Conservation (phyloP, 2,797 vertebrate genomes). For the Austrolebias charrua region DNA sequence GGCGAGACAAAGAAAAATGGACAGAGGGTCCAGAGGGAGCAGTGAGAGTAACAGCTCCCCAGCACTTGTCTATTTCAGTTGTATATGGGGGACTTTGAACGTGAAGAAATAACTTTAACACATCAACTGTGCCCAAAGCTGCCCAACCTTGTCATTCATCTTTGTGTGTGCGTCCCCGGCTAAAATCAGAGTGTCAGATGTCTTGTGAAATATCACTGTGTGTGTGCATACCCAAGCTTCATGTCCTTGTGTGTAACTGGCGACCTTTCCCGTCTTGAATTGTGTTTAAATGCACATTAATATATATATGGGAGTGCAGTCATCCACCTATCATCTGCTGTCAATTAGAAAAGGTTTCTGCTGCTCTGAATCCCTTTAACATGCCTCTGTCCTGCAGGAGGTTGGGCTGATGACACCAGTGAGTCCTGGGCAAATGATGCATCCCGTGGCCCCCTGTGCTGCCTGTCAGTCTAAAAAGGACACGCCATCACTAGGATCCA, state of each 20-base stretch:
- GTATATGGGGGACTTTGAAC: constrained; percentile 39
- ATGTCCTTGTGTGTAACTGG: constrained; percentile 7
- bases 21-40: constrained; percentile 30
- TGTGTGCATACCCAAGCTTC: neutral
- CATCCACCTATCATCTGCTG: constrained; percentile 20
- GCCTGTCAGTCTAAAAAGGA: constrained; percentile 46
- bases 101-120: constrained; percentile 48
- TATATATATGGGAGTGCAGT: constrained; percentile 2
- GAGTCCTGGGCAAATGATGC: constrained; percentile 10
- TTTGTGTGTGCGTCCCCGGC: constrained; percentile 7
- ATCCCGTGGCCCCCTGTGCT: constrained; percentile 18
- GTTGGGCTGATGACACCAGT: constrained; percentile 12
- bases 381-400: constrained; percentile 17
- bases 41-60: constrained; percentile 35
- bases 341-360: constrained; percentile 43
- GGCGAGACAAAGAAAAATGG: constrained; percentile 2
- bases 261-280: constrained; percentile 12
- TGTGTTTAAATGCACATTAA: constrained; percentile 7
- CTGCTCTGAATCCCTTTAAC: constrained; percentile 13
- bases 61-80: constrained; percentile 27
- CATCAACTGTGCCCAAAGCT: constrained; percentile 46
- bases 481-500: constrained; percentile 10
- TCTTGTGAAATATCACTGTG: constrained; percentile 18
- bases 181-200: constrained; percentile 6
- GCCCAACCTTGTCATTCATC: constrained; percentile 49